Evolutionary conservation across 2,888 invertebrate species (phyloP), one percentile per base, ranked within the genome.

Genomic region (Cotesia congregata): DNA sequence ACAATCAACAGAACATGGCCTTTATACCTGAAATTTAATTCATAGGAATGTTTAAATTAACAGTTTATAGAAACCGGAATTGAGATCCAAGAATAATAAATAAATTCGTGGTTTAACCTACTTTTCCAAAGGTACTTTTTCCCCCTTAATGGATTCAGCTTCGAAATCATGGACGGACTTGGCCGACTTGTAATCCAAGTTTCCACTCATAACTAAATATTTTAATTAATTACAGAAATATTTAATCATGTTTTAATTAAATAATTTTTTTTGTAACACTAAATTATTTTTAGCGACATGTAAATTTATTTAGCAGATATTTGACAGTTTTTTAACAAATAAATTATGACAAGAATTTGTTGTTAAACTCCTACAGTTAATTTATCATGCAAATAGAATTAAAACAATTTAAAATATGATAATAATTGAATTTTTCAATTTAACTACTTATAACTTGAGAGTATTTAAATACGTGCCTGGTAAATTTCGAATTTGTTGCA

Each of bases 1-100:
- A 97, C 96, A 81, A 97, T 94, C 74, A 97, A 90, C 82, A 94
- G 93, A 69, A 96, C 96, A 90, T 96, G 94, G 76, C 94, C 96
- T 87, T 94, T 91, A 90, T 96, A 96, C 41, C 88, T 88, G 65
- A 15, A 84, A 74, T 41, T 61, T 61, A 17, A 6, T 17, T 62
- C 17, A 62, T 62, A 15, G 61, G 39, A 60, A 62, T 62, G 17
- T 17, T 17, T 17, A 17, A 39, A 9, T 41, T n/a, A 65, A 50
- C 67, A 15, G 38, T 61, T 5, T n/a, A 5, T 69, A 59, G 5
- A 76, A 20, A 67, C 5, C 67, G 50, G 39, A 59, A 67, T 12
- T 60, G 84, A 78, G 1, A 85, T 92, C 92, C 88, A 90, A 88
- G 40, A 12, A 68, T n/a, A 50, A 69, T 41, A 7, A 65, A n/a